These are phyloP conservation scores for Psittacara wagleri DNA, from an alignment of 2,113 vertebrate species.

Conservation along the genomic window DNA sequence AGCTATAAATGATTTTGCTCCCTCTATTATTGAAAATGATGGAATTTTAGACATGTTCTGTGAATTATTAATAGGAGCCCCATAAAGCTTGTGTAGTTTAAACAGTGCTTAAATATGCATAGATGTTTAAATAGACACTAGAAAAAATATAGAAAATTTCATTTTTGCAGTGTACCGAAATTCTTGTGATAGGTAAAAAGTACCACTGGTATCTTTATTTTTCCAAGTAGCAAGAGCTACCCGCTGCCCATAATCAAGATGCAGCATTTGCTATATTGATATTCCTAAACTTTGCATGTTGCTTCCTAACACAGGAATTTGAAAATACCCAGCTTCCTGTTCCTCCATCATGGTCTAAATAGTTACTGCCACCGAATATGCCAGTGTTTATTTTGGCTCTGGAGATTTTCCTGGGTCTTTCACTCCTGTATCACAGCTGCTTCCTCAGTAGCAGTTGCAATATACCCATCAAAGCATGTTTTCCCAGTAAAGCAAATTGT, in stretches of 20 bases:
- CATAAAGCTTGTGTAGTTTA: background rate
- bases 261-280: background rate
- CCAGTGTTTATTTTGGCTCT: constrained; percentile 17
- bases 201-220: background rate
- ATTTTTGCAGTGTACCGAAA: background rate
- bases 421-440: constrained; percentile 18
- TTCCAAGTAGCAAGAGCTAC: background rate
- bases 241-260: background rate
- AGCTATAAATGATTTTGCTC: background rate
- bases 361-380: background rate
- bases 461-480: constrained; percentile 2
- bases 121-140: background rate
- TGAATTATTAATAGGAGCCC: background rate
- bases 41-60: background rate
- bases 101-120: background rate
- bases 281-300: background rate
- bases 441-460: constrained; percentile 3
- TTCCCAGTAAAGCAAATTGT: constrained; percentile 14
- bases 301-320: background rate
- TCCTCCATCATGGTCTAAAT: background rate
- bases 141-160: background rate
- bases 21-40: background rate
- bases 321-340: background rate
- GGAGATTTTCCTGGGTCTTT: constrained; percentile 7
- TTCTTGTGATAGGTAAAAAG: background rate